Percentiles rank a stretch among this genome's conserved stretches.
Evolutionary conservation across 2,113 vertebrate species (phyloP).

Genomic region (Morphnarchus princeps): DNA sequence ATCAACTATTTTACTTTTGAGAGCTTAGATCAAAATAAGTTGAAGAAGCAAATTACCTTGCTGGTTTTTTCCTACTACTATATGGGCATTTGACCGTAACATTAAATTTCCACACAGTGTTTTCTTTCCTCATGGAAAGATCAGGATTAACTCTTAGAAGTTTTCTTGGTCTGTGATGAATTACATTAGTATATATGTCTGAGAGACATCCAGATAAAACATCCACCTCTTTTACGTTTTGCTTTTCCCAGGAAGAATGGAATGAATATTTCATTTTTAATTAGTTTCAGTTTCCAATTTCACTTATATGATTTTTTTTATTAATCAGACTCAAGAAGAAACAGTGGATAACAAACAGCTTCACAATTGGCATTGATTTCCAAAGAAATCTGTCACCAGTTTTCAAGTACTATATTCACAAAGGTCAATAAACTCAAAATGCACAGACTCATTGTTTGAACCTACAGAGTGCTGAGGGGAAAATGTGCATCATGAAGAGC

Average conservation of each 20-base stretch:
- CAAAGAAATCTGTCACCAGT: background rate
- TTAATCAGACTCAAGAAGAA: background rate
- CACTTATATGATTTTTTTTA: background rate
- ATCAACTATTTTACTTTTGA: background rate
- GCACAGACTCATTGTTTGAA: background rate
- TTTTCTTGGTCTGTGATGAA: background rate
- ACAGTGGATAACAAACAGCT: background rate
- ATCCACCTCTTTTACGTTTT: background rate
- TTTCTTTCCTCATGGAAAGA: background rate
- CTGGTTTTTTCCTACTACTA: background rate
- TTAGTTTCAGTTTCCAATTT: background rate
- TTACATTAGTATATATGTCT: background rate
- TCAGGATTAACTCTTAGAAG: background rate
- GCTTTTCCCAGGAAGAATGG: background rate
- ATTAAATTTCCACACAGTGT: background rate
- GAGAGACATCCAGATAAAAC: background rate
- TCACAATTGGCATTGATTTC: background rate
- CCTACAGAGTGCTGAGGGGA: background rate
- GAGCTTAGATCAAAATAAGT: background rate
- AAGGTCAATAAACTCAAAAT: constrained; percentile 26
- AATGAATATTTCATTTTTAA: background rate
- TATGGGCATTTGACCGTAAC: background rate
- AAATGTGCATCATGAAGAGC: background rate
- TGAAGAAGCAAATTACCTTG: background rate
- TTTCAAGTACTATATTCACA: background rate